Evolutionary conservation across 2,113 vertebrate species (phyloP), one percentile per base, ranked within the genome.

Genomic region (Typhlomys cinereus): DNA sequence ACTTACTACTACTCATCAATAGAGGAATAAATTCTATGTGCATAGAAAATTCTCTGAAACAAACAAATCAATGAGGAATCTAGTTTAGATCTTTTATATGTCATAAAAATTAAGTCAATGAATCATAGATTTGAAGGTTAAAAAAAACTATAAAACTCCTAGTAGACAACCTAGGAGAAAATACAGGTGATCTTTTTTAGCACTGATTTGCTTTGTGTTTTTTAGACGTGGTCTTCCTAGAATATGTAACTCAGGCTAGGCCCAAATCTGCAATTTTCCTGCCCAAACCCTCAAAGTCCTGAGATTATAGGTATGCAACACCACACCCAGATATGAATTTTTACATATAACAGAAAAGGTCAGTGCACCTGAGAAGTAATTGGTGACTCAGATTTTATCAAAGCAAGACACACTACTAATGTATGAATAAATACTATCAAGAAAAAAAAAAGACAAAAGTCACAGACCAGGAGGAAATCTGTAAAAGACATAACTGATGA

Each of bases 51-150:
- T 7, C 5, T 17, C 11, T 18, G 9, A 36, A 91, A n/a, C 12
- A 41, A 29, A 36, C 13, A 71, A 12, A 4, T 17, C 39, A 41
- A 69, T 7, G 1, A 34, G 6, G 5, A 88, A 71, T 54, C 57
- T 79, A 54, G 36, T 73, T 31, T 12, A 71, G 27, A 71, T 73
- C 12, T 78, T 73, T 21, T 2, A 70, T 5, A 27, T 84, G 78
- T 84, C n/a, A 89, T 23, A 89, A 71, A 89, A 85, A 34, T 79
- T 64, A 78, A 69, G 20, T 73, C 36, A 54, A 36, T 84, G 36
- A 13, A 10, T 79, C 31, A 64, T 8, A 85, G 12, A n/a, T 82
- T 5, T 48, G 79, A 54, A 79, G 9, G 23, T 54, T 76, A 36
- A 31, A 59, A n/a, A 62, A 88, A 76, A 71, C n/a, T 39, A 48